phyloP scores from a whole-genome alignment of 2,113 vertebrate species.

The Physeter macrocephalus region DNA sequence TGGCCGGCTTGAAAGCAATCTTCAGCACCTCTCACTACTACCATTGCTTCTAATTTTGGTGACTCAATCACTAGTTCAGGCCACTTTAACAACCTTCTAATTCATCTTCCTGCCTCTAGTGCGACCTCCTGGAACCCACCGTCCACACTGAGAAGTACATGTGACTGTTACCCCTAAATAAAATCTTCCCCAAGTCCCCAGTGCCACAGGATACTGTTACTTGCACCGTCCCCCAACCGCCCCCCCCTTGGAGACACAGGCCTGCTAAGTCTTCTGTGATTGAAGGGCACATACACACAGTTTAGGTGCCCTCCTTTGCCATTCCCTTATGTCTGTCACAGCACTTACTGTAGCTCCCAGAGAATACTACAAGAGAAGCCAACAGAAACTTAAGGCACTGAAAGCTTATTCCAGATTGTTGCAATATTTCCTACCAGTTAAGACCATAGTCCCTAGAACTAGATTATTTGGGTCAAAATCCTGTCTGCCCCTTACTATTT shows the following conservation, averaged over 20 bases:
- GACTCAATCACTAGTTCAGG: not conserved
- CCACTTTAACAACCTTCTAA: not conserved
- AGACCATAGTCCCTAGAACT: not conserved
- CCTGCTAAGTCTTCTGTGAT: not conserved
- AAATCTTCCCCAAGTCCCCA: not conserved
- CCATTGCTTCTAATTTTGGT: not conserved
- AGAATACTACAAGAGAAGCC: not conserved
- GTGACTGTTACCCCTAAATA: not conserved
- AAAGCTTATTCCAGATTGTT: not conserved
- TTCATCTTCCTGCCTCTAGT: not conserved
- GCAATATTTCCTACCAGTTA: not conserved
- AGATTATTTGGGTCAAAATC: not conserved
- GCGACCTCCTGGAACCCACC: not conserved
- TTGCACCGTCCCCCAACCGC: too few relatives aligned
- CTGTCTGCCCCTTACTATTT: not conserved
- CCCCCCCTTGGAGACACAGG: not conserved
- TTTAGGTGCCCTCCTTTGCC: not conserved
- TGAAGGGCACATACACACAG: too few relatives aligned
- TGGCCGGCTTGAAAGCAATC: not conserved
- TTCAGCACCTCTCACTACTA: not conserved
- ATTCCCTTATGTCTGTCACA: not conserved
- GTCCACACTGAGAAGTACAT: not conserved
- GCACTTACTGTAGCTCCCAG: not conserved
- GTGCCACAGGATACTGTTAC: not conserved
- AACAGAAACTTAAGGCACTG: not conserved